Conservation (phyloP, 2,888 invertebrate genomes). For the Dinocampus coccinellae region DNA sequence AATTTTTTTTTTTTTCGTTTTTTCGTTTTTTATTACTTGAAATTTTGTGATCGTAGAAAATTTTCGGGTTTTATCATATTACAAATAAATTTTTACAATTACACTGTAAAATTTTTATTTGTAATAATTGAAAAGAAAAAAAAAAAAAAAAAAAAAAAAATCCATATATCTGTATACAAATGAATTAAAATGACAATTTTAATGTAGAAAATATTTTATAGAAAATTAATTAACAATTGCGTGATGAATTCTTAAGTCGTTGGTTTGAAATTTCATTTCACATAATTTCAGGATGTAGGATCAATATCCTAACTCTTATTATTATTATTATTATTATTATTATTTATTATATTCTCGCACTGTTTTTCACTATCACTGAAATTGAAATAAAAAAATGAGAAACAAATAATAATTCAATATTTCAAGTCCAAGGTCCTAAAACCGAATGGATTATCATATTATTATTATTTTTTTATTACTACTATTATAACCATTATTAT, state of each 20-base stretch:
- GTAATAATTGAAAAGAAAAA: no score
- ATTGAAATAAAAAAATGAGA: constrained; percentile 5
- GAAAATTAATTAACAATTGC: background rate
- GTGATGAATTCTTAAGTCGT: no score
- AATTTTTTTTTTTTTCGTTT: no score
- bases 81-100: background rate
- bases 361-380: background rate
- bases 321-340: no score
- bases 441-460: background rate
- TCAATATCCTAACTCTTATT: no score
- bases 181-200: background rate
- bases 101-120: background rate
- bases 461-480: background rate
- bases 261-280: background rate
- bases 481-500: background rate
- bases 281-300: background rate
- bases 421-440: constrained; percentile 33
- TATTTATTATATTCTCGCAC: background rate
- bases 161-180: background rate
- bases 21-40: background rate
- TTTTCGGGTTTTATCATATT: background rate
- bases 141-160: background rate
- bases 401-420: background rate
- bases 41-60: background rate
- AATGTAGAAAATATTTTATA: background rate